Conservation (phyloP, 2,888 invertebrate species). For the Augochlorella aurata region DNA sequence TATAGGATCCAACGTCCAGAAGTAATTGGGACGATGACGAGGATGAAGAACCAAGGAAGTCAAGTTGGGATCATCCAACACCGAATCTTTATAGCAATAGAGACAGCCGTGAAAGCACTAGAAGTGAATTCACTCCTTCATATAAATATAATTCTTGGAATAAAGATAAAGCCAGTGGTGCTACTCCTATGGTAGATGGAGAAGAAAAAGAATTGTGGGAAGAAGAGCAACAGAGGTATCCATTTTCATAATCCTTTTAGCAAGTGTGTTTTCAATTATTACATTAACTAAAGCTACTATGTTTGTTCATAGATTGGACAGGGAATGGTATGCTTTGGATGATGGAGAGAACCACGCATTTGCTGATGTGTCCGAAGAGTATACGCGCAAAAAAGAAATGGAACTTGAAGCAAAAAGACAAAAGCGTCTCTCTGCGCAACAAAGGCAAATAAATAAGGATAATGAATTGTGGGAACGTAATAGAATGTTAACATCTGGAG, state of each 20-base stretch:
- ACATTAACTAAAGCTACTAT: neutral
- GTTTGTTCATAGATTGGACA: conserved; percentile 86
- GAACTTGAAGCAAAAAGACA: conserved; percentile 95
- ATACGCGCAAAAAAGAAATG: conserved; percentile 95
- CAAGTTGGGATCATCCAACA: conserved; percentile 97
- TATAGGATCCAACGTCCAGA: conserved; percentile 84
- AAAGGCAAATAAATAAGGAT: conserved; percentile 98
- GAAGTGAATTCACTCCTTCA: conserved; percentile 90
- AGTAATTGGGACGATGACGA: conserved; percentile 90
- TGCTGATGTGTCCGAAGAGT: conserved; percentile 93
- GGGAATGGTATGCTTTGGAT: conserved; percentile 98
- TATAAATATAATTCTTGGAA: conserved; percentile 93
- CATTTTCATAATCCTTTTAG: neutral
- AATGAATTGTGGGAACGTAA: conserved; percentile 99
- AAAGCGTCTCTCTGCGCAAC: conserved; percentile 96
- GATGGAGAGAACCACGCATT: conserved; percentile 98
- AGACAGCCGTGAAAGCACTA: conserved; percentile 79
- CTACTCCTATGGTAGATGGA: conserved; percentile 84
- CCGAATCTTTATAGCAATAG: conserved; percentile 85
- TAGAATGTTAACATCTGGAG: conserved; percentile 97
- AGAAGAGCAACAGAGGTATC: conserved; percentile 88
- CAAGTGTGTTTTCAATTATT: neutral
- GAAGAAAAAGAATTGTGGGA: conserved; percentile 93
- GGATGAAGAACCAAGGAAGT: conserved; percentile 85
- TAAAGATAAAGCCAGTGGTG: conserved; percentile 86